A percentile compares a stretch with the other conserved stretches of the same genome.
Evolutionary conservation across 1,140 invertebrate genomes (phyloP).

Genomic region (Helicoverpa armigera): DNA sequence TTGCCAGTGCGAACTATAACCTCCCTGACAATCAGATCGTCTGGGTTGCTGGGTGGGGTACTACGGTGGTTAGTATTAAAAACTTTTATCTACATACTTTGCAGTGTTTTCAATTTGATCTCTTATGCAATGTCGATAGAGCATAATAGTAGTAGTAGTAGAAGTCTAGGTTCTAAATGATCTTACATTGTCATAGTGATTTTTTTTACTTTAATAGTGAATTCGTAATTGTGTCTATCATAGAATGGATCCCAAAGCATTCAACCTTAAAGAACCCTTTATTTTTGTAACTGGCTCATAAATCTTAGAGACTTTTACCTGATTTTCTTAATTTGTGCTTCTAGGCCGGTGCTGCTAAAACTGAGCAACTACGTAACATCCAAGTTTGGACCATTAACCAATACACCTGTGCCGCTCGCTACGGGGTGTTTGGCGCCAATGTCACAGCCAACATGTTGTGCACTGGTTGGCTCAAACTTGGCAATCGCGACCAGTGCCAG

Average conservation of each 20-base stretch:
- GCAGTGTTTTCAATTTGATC: too few relatives aligned
- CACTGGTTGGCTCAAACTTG: constrained; percentile 54
- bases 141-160: too few relatives aligned
- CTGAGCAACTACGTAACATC: constrained; percentile 50
- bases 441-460: constrained; percentile 59
- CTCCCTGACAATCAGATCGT: constrained; percentile 35
- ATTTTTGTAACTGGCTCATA: too few relatives aligned
- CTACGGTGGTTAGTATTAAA: constrained; percentile 12
- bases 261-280: too few relatives aligned
- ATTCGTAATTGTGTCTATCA: too few relatives aligned
- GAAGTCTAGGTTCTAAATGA: too few relatives aligned
- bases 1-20: constrained; percentile 27
- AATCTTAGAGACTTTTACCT: too few relatives aligned
- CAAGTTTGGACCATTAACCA: constrained; percentile 56
- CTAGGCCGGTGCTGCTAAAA: background rate
- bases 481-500: constrained; percentile 57
- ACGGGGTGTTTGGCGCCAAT: constrained; percentile 23
- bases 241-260: too few relatives aligned
- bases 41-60: constrained; percentile 44
- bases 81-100: background rate
- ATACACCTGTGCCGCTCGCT: constrained; percentile 46
- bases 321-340: background rate
- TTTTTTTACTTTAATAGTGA: too few relatives aligned
- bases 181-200: too few relatives aligned
- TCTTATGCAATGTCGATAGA: too few relatives aligned